Base-by-base conservation (phyloP, 1,140 invertebrate species). In the Vanessa tameamea region DNA sequence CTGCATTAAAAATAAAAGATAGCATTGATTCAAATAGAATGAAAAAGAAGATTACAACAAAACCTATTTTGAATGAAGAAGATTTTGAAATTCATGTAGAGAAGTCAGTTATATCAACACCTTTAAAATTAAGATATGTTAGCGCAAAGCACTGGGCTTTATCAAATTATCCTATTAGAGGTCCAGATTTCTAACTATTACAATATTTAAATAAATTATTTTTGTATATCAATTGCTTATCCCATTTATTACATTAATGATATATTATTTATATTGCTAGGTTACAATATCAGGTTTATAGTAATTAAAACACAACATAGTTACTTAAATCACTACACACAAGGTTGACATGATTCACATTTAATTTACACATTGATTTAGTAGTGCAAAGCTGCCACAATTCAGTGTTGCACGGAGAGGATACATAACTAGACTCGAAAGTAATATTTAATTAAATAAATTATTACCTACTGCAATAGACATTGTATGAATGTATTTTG, bases 101-200 rank as follows among this genome's bases (percentile, higher is more conserved):
- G n/a, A 37, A 69, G n/a, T 57, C 61, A 65, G n/a, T 61, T 26
- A 47, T 15, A 48, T 61, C 11, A 11, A 73, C 64, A 16, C 9
- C 57, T 16, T 12, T 63, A n/a, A 73, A 12, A 26, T 55, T 73
- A 26, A 65, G 64, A 63, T 67, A 43, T 67, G 53, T 31, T 11
- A 51, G 72, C 72, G 76, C 65, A 31, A 87, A 82, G 68, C 72
- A 81, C 55, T 91, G 89, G 89, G 83, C 87, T 57, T 63, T 91
- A 61, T 78, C 84, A 51, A 81, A 76, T 23, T 81, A 82, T 64
- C 82, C 81, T 48, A 79, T 64, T 16, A 79, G 75, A 72, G 89
- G 89, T 23, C 89, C 89, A 23, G 89, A 91, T 76, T 91, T 91
- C 78, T 88, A 77, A 73, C 2, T 13, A 14, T 37, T 61, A 61